phyloP scores from a whole-genome alignment of 2,113 vertebrate species.

The Alligator sinensis region DNA sequence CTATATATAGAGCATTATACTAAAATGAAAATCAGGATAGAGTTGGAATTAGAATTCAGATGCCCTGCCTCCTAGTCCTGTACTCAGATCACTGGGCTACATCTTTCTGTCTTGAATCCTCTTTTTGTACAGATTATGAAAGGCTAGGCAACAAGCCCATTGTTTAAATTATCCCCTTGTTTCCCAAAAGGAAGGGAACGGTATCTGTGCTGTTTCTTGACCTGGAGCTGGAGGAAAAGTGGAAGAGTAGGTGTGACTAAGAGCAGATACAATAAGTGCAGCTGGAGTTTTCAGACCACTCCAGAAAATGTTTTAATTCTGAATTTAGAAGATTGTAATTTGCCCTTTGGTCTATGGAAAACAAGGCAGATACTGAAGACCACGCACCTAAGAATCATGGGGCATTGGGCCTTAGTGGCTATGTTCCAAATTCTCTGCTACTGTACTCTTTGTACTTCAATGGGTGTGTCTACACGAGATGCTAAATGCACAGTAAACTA shows the following conservation, averaged over 20 bases:
- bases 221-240: not conserved
- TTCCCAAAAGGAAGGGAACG: not conserved
- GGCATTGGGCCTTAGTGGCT: not conserved
- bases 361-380: not conserved
- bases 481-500: too few species aligned
- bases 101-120: not conserved
- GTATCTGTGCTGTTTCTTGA: not conserved
- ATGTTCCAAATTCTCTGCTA: not conserved
- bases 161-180: not conserved
- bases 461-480: not conserved
- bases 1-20: not conserved
- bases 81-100: not conserved
- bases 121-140: not conserved
- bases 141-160: not conserved
- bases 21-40: not conserved
- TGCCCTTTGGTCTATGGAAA: not conserved
- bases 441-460: not conserved
- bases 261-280: not conserved
- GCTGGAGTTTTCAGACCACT: not conserved
- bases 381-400: not conserved
- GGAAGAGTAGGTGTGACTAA: slow-evolving; percentile 25
- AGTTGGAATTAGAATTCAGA: not conserved
- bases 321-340: not conserved
- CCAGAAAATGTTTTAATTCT: not conserved
- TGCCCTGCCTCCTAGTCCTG: not conserved